Evolutionary conservation across 2,113 vertebrate species (phyloP).

Genomic region (Acinonyx jubatus): DNA sequence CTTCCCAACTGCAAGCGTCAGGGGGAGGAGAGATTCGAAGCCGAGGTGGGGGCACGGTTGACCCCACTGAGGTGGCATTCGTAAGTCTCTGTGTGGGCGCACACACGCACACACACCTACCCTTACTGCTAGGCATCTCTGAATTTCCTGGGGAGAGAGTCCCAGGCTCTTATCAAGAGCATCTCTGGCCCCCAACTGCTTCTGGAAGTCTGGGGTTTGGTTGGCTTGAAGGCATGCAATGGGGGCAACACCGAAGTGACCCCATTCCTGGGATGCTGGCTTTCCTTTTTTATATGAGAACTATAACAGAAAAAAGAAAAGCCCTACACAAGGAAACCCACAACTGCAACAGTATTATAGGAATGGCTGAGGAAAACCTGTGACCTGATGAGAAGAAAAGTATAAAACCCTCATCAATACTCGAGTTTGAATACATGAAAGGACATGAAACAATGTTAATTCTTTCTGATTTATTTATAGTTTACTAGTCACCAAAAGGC

Average conservation of each 20-base stretch:
- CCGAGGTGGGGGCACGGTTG: neutral
- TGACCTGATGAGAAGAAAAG: neutral
- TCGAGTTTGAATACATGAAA: neutral
- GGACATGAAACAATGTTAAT: neutral
- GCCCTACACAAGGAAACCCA: neutral
- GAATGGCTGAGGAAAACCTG: neutral
- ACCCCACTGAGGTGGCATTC: neutral
- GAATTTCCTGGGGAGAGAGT: too few relatives aligned
- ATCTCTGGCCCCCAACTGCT: neutral
- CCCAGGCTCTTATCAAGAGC: neutral
- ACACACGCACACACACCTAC: neutral
- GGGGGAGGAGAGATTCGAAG: neutral
- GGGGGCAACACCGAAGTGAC: neutral
- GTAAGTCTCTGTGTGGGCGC: rapidly evolving
- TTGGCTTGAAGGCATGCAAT: neutral
- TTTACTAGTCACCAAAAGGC: neutral
- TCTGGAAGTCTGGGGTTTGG: neutral
- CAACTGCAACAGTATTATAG: neutral
- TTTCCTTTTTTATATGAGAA: neutral
- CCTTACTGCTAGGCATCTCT: neutral
- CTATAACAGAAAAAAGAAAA: neutral
- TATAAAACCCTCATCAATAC: neutral
- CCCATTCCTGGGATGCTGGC: neutral
- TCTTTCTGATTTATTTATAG: neutral
- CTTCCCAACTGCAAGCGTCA: neutral